Conservation (phyloP, 2,797 vertebrate species). For the Ctenopoma multispine region DNA sequence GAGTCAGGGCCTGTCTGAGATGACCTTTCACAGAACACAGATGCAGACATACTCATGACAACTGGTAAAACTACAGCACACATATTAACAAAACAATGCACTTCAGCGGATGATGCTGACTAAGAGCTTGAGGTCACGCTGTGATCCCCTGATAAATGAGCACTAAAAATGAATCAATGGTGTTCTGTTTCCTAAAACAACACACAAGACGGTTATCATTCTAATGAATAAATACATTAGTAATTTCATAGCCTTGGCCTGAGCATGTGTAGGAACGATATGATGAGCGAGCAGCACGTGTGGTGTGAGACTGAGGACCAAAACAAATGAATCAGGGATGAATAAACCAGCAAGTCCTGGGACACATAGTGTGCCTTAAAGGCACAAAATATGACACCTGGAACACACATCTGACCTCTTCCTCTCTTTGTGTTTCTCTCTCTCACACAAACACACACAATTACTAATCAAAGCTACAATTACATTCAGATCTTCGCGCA, state of each 20-base stretch:
- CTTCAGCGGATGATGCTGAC: constrained; percentile 52
- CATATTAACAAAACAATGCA: constrained; percentile 54
- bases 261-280: constrained; percentile 28
- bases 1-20: constrained; percentile 73
- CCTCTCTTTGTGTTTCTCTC: constrained; percentile 55
- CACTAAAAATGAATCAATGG: constrained; percentile 56
- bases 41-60: constrained; percentile 45
- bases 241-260: constrained; percentile 23
- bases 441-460: constrained; percentile 32
- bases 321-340: constrained; percentile 71
- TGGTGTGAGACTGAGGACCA: constrained; percentile 27
- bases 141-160: constrained; percentile 50
- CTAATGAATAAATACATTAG: constrained; percentile 47
- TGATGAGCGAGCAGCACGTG: constrained; percentile 49
- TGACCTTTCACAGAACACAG: constrained; percentile 62
- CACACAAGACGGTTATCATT: constrained; percentile 35
- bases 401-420: constrained; percentile 61
- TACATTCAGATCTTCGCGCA: constrained; percentile 50
- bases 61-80: constrained; percentile 48
- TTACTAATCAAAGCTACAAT: constrained; percentile 51
- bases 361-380: constrained; percentile 37
- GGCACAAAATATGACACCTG: constrained; percentile 68
- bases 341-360: constrained; percentile 58
- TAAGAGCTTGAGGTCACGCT: constrained; percentile 38
- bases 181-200: constrained; percentile 52